Conservation (phyloP, 2,797 vertebrate species). For the Atherinosoma microstoma region DNA sequence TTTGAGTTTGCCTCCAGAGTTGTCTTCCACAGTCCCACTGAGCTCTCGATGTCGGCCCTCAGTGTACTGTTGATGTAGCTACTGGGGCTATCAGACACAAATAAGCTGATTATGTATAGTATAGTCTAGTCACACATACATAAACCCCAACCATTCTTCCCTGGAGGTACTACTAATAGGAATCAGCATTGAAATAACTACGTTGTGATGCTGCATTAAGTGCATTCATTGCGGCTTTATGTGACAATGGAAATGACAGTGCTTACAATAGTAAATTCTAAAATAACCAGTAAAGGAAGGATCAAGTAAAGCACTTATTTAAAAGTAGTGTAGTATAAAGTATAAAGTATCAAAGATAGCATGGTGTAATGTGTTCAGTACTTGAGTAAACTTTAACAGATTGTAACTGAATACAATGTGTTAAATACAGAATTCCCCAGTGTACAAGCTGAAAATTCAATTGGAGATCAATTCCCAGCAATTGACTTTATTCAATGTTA, state of each 20-base stretch:
- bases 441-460: slow-evolving; percentile 53
- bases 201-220: not conserved
- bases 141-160: too few relatives aligned
- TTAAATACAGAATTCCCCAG: slow-evolving; percentile 7
- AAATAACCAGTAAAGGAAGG: not conserved
- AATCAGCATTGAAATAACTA: not conserved
- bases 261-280: not conserved
- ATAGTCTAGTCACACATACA: too few relatives aligned
- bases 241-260: too few relatives aligned
- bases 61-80: too few relatives aligned
- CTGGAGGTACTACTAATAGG: too few relatives aligned
- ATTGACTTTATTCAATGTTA: slow-evolving; percentile 71
- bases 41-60: too few relatives aligned
- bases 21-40: too few relatives aligned
- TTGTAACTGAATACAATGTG: not conserved
- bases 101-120: too few relatives aligned
- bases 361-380: not conserved
- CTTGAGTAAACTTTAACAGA: not conserved
- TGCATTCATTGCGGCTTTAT: not conserved
- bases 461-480: slow-evolving; percentile 61
- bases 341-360: not conserved
- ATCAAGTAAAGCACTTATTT: not conserved
- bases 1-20: not conserved
- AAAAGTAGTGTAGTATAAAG: not conserved
- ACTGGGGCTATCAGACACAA: too few relatives aligned